Evolutionary conservation across 2,797 vertebrate species (phyloP).

Genomic region (Bryconaethiops microstoma): DNA sequence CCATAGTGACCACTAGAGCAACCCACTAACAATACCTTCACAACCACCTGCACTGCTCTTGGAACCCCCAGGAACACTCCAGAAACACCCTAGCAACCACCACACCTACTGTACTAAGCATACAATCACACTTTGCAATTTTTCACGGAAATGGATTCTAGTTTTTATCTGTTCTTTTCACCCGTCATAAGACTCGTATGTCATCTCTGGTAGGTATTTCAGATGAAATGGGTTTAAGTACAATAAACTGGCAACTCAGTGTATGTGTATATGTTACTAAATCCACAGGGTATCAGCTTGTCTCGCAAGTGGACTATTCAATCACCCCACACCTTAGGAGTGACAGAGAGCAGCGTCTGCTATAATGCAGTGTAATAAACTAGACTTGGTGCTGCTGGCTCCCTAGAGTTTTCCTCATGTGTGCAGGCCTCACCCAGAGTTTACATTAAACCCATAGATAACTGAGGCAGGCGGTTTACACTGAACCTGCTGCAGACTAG

Average conservation of each 20-base stretch:
- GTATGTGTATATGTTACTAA: slow-evolving; percentile 17
- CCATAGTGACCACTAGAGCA: no score
- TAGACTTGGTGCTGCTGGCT: slow-evolving; percentile 22
- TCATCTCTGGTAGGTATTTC: neutral
- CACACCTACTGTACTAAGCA: no score
- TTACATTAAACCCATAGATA: slow-evolving; percentile 52
- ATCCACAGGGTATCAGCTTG: slow-evolving; percentile 35
- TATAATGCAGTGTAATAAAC: slow-evolving; percentile 33
- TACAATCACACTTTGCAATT: no score
- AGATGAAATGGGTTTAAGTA: neutral
- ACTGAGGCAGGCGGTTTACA: slow-evolving; percentile 51
- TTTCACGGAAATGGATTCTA: no score
- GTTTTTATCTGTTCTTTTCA: no score
- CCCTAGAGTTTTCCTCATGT: slow-evolving; percentile 15
- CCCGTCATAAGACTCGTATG: no score
- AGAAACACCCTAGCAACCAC: no score
- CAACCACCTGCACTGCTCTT: no score
- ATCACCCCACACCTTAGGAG: slow-evolving; percentile 41
- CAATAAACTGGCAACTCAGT: neutral
- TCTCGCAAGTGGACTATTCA: slow-evolving; percentile 44
- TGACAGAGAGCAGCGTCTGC: slow-evolving; percentile 31
- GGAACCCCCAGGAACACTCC: no score
- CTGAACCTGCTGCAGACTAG: slow-evolving; percentile 31
- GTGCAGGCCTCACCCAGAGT: slow-evolving; percentile 34
- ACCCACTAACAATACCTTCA: no score